A percentile compares a stretch with the other conserved stretches of the same genome.
Evolutionary conservation across 1,140 invertebrate species (phyloP).

Genomic region (Lysiphlebus fabarum): DNA sequence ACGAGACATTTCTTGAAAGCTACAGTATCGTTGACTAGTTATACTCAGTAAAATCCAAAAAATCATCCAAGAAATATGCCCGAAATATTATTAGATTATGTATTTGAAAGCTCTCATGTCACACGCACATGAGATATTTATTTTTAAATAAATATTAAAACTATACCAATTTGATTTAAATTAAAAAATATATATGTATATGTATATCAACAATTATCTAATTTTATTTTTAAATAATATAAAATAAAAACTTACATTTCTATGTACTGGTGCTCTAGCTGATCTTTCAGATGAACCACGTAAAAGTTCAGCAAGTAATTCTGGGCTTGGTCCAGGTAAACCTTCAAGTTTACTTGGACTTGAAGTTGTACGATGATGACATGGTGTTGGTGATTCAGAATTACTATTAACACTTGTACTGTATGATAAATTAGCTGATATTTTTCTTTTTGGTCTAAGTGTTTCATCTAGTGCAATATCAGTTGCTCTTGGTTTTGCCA

Average conservation of each 20-base stretch:
- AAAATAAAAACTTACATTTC: constrained; percentile 45
- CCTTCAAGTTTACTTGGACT: constrained; percentile 74
- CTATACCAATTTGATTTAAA: neutral
- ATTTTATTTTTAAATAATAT: constrained; percentile 1
- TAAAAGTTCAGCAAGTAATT: constrained; percentile 69
- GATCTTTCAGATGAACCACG: constrained; percentile 73
- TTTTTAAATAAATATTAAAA: neutral
- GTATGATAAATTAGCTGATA: constrained; percentile 48
- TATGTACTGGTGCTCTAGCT: constrained; percentile 48
- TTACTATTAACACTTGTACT: constrained; percentile 42
- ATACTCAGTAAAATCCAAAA: constrained; percentile 29
- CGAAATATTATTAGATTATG: constrained; percentile 45
- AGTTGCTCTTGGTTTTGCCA: constrained; percentile 65
- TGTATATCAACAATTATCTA: neutral
- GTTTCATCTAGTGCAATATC: constrained; percentile 41
- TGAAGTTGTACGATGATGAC: constrained; percentile 73
- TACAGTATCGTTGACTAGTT: constrained; percentile 25
- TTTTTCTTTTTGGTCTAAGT: constrained; percentile 43
- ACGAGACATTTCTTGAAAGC: constrained; percentile 24
- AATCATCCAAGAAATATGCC: constrained; percentile 38
- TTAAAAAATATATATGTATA: too few relatives aligned
- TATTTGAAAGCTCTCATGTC: constrained; percentile 19
- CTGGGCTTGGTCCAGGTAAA: constrained; percentile 63
- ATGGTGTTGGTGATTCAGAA: constrained; percentile 49
- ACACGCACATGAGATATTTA: neutral